phyloP scores from a whole-genome alignment of 2,888 invertebrate genomes.

The Drosophila monieri region DNA sequence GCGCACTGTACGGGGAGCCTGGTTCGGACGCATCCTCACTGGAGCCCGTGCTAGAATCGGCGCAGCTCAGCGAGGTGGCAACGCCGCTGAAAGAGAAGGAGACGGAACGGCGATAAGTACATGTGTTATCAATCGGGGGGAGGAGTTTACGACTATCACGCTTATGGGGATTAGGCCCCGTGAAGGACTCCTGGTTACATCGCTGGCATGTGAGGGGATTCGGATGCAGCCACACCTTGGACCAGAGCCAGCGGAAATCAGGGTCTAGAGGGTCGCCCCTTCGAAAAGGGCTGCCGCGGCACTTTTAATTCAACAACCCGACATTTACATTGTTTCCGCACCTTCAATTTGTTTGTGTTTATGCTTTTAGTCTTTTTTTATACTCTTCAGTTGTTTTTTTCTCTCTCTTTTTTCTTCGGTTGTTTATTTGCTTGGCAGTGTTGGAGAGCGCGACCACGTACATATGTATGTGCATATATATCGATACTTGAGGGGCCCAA shows the following conservation, averaged over 20 bases:
- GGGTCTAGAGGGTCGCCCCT: not conserved
- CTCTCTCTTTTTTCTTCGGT: constrained; percentile 26
- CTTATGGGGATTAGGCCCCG: not conserved
- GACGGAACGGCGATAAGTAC: constrained; percentile 2
- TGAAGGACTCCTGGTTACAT: not conserved
- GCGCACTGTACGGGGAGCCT: constrained; percentile 90
- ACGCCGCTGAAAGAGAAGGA: constrained; percentile 88
- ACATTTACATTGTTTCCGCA: constrained; percentile 25
- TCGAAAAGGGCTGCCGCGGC: not conserved
- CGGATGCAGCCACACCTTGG: constrained; percentile 27
- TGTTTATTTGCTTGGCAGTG: constrained; percentile 36
- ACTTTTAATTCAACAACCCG: constrained; percentile 33
- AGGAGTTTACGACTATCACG: not conserved
- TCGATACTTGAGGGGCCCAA: constrained; percentile 4
- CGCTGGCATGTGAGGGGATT: not conserved
- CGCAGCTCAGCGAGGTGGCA: constrained; percentile 90
- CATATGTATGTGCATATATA: not conserved
- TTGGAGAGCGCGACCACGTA: constrained; percentile 1
- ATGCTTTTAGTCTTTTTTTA: constrained; percentile 37
- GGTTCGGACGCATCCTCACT: constrained; percentile 93
- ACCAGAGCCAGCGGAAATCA: constrained; percentile 13
- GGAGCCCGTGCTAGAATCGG: constrained; percentile 87
- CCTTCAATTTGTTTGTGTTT: constrained; percentile 43
- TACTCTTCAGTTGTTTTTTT: constrained; percentile 38
- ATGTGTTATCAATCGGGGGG: constrained; percentile 5